Evolutionary conservation across 2,113 vertebrate species (phyloP).

Genomic region (Oreochromis niloticus): DNA sequence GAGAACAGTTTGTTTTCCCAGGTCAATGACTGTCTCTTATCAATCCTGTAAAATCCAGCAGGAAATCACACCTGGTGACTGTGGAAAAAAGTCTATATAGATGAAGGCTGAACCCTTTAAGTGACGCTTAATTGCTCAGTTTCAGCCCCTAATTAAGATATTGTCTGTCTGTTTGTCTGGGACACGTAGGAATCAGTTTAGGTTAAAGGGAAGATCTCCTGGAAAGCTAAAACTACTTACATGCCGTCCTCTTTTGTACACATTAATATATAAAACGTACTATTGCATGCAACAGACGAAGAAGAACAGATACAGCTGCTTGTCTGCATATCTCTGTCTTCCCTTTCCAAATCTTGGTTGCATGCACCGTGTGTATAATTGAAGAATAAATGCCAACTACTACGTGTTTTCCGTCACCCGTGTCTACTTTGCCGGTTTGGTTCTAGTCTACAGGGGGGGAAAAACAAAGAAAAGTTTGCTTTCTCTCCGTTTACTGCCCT

Average conservation of each 20-base stretch:
- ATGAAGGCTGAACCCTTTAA: background rate
- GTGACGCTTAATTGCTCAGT: background rate
- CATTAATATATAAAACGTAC: background rate
- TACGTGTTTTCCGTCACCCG: background rate
- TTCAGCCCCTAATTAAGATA: background rate
- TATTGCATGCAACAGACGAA: background rate
- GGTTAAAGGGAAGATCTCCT: background rate
- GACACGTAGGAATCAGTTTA: background rate
- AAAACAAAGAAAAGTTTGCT: conserved; percentile 49
- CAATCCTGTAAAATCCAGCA: conserved; percentile 37
- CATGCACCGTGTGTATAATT: background rate
- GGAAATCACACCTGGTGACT: conserved; percentile 39
- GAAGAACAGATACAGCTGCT: background rate
- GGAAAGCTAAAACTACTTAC: background rate
- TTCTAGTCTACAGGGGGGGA: background rate
- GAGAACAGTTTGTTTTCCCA: conserved; percentile 57
- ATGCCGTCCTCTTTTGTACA: background rate
- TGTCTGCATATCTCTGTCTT: background rate
- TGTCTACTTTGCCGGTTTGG: background rate
- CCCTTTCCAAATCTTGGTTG: background rate
- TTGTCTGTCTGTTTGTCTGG: background rate
- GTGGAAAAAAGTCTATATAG: background rate
- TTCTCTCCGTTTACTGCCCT: conserved; percentile 46
- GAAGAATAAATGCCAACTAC: background rate
- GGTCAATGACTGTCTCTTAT: conserved; percentile 42